Conservation (phyloP, 2,797 vertebrate species). For the Lacerta viridis region DNA sequence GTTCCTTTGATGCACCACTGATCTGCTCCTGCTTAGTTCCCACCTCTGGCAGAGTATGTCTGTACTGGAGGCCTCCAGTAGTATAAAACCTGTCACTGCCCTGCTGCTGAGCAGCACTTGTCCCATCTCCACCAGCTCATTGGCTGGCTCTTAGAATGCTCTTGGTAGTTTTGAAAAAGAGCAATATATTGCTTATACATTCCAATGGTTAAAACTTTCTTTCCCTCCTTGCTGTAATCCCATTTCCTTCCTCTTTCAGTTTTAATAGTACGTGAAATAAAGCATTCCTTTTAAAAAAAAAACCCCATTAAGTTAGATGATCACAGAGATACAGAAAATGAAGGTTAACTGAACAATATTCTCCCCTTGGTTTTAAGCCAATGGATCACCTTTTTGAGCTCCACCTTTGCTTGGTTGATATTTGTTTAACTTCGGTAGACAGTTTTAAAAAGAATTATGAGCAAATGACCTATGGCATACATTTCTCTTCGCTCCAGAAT, state of each 20-base stretch:
- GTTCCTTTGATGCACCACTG: too few relatives aligned
- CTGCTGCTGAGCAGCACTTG: too few relatives aligned
- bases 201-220: slow-evolving; percentile 9
- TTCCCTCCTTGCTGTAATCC: slow-evolving; percentile 8
- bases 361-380: not conserved
- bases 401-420: not conserved
- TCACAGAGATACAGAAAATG: not conserved
- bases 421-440: not conserved
- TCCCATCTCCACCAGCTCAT: too few relatives aligned
- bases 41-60: too few relatives aligned
- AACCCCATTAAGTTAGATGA: not conserved
- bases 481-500: not conserved
- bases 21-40: too few relatives aligned
- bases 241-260: not conserved
- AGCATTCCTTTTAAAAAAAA: not conserved
- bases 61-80: too few relatives aligned
- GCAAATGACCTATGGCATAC: not conserved
- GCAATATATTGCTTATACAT: not conserved
- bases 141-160: not conserved
- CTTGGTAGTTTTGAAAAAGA: slow-evolving; percentile 1
- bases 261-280: slow-evolving; percentile 17
- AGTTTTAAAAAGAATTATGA: not conserved
- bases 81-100: too few relatives aligned
- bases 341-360: not conserved
- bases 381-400: not conserved